Percentiles rank a stretch among this genome's conserved stretches.
Conservation (phyloP, 2,113 vertebrate species). For the Urocitellus parryii region DNA sequence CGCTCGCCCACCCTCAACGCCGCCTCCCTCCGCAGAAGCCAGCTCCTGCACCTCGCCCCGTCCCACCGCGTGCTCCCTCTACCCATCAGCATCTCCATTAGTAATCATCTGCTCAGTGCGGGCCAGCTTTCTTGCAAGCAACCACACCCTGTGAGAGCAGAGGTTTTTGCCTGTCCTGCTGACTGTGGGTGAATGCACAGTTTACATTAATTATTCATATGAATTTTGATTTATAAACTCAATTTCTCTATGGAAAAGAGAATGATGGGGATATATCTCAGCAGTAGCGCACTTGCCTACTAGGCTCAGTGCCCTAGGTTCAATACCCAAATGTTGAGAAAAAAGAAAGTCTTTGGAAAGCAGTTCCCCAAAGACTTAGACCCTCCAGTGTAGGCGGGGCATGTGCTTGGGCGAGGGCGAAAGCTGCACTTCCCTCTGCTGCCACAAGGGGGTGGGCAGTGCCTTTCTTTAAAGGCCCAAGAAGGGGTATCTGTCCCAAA, state of each 20-base stretch:
- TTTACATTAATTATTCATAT: not conserved
- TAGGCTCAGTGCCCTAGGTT: no score
- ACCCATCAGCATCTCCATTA: not conserved
- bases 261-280: not conserved
- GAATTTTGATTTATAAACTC: not conserved
- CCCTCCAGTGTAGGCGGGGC: accelerated
- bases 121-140: not conserved
- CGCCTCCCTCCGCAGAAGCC: not conserved
- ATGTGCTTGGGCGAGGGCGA: accelerated
- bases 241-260: not conserved
- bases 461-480: not conserved
- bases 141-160: not conserved
- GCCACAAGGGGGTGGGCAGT: not conserved
- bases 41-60: not conserved
- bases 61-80: not conserved
- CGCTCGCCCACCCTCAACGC: not conserved
- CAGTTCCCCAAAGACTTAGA: not conserved
- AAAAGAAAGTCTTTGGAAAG: not conserved
- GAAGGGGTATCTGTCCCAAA: no score
- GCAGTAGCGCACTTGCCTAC: no score
- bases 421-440: not conserved
- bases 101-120: not conserved
- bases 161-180: not conserved
- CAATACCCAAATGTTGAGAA: not conserved
- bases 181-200: no score